phyloP scores from a whole-genome alignment of 2,113 vertebrate species.

The Cynocephalus volans region DNA sequence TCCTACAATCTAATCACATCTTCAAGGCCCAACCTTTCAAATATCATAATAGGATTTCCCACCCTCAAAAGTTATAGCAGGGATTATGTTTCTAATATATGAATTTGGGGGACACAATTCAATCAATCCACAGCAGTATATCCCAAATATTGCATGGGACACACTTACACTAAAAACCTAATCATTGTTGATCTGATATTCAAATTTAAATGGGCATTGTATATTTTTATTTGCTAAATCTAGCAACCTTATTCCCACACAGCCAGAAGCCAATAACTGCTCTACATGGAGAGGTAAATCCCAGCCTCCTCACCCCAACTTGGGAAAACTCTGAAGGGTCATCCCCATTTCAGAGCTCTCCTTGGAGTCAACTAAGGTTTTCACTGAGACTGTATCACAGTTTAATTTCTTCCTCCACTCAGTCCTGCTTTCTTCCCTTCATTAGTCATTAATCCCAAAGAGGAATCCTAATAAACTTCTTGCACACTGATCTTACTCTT shows the following conservation, averaged over 20 bases:
- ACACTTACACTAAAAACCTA: neutral
- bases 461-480: neutral
- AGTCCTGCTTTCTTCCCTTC: neutral
- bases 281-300: neutral
- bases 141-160: neutral
- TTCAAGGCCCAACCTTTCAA: too few species aligned
- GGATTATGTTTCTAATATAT: too few species aligned
- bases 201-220: neutral
- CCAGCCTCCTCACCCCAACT: neutral
- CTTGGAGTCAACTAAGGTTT: neutral
- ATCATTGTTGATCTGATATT: neutral
- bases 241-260: neutral
- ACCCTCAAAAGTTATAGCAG: too few species aligned
- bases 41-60: too few species aligned
- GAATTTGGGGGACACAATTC: too few species aligned
- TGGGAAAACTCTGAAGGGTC: neutral
- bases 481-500: neutral
- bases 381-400: neutral
- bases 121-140: neutral
- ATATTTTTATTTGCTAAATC: conserved; percentile 32
- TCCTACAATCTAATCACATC: too few species aligned
- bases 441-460: neutral
- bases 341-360: neutral
- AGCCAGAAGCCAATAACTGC: neutral
- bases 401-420: neutral